Conservation (phyloP, 1,140 invertebrate genomes). For the Eriocheir sinensis region DNA sequence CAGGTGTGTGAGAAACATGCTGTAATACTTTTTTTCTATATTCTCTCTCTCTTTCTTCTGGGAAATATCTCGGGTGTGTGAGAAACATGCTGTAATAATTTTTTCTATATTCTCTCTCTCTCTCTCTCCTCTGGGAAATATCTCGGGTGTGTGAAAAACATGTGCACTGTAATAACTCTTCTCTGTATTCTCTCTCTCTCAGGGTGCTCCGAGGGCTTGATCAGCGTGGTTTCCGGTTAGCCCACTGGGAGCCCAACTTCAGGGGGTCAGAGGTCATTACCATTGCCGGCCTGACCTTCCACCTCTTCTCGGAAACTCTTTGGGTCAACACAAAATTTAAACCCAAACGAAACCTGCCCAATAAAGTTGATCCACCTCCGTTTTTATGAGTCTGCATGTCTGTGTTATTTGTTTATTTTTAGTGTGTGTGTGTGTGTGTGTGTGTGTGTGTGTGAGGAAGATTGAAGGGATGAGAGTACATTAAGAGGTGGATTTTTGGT, state of each 20-base stretch:
- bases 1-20: too few relatives aligned
- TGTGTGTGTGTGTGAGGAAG: not conserved
- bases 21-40: not conserved
- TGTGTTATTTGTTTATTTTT: too few relatives aligned
- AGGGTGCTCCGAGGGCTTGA: not conserved
- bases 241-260: slow-evolving; percentile 45
- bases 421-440: too few relatives aligned
- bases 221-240: not conserved
- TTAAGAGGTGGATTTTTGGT: not conserved
- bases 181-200: not conserved
- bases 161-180: not conserved
- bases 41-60: not conserved
- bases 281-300: slow-evolving; percentile 11
- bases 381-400: too few relatives aligned
- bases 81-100: not conserved
- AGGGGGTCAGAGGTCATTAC: not conserved
- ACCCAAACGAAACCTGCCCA: not conserved
- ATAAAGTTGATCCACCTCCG: not conserved
- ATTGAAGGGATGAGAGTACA: not conserved
- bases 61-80: too few relatives aligned
- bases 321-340: slow-evolving; percentile 17
- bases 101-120: not conserved
- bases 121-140: too few relatives aligned
- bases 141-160: too few relatives aligned
- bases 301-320: not conserved